phyloP scores from a whole-genome alignment of 2,888 invertebrate genomes.

The Unio pictorum region DNA sequence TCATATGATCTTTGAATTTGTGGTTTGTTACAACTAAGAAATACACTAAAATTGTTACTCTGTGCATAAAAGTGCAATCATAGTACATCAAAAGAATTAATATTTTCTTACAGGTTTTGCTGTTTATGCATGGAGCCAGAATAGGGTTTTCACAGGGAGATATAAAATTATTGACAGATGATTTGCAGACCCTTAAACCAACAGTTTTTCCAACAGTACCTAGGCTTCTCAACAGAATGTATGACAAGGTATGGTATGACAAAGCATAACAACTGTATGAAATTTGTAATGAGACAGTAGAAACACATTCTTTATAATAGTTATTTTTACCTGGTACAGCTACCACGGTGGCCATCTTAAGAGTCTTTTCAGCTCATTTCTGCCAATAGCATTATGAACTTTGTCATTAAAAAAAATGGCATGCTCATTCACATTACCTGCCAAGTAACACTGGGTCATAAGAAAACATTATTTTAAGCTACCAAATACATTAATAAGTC shows the following conservation, averaged over 20 bases:
- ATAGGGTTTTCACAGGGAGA: conserved; percentile 69
- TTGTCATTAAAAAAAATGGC: too few species aligned
- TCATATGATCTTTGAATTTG: too few species aligned
- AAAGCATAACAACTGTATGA: neutral
- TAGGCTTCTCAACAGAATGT: conserved; percentile 67
- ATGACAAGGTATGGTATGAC: conserved; percentile 58
- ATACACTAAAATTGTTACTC: too few species aligned
- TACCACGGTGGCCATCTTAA: neutral
- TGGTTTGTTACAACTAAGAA: too few species aligned
- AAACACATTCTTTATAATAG: too few species aligned
- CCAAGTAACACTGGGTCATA: too few species aligned
- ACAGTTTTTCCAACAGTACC: conserved; percentile 70
- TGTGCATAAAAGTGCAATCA: too few species aligned
- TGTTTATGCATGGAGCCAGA: conserved; percentile 84
- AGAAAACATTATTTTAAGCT: too few species aligned
- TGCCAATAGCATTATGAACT: too few species aligned
- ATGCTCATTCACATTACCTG: too few species aligned
- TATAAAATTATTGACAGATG: conserved; percentile 61
- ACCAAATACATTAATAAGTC: too few species aligned
- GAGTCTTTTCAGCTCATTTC: too few species aligned
- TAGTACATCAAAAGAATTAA: conserved; percentile 31
- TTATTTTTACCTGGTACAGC: neutral
- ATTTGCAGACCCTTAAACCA: conserved; percentile 64
- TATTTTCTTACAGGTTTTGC: conserved; percentile 33
- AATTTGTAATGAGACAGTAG: neutral